A percentile compares a stretch with the other conserved stretches of the same genome.
Conservation (phyloP, 2,113 vertebrate species). For the Pica pica region DNA sequence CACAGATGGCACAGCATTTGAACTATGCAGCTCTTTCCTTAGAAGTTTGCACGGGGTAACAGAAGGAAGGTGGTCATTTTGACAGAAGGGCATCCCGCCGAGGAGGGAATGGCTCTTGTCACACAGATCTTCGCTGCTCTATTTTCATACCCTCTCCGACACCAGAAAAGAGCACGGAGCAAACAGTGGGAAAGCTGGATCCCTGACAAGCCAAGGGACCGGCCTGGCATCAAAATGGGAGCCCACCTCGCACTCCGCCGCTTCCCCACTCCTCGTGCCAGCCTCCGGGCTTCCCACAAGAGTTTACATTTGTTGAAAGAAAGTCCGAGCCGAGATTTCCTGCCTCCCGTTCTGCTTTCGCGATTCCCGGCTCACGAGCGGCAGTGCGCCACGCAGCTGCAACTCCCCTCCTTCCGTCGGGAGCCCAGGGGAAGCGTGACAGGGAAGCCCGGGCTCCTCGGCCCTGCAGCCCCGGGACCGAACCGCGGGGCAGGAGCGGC, state of each 20-base stretch:
- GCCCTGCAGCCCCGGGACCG: background rate
- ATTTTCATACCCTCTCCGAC: fast-evolving
- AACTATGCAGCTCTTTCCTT: background rate
- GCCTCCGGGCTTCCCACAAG: background rate
- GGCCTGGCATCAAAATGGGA: fast-evolving
- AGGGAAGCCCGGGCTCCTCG: background rate
- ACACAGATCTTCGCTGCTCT: background rate
- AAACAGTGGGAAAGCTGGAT: no score
- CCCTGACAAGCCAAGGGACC: background rate
- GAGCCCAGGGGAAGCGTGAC: background rate
- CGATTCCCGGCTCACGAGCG: background rate
- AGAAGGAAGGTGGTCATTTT: fast-evolving
- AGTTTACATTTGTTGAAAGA: fast-evolving
- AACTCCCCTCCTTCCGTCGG: fast-evolving
- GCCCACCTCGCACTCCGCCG: background rate
- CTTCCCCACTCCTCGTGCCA: fast-evolving
- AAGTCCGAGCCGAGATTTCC: background rate
- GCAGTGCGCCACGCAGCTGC: fast-evolving
- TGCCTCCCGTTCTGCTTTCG: fast-evolving
- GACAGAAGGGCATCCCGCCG: no score
- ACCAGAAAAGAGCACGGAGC: fast-evolving
- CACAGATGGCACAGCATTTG: fast-evolving
- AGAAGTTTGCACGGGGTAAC: fast-evolving
- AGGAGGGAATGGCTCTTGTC: fast-evolving
- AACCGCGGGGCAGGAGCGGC: no score